These are phyloP conservation scores for Sericinus montela DNA, from an alignment of 2,888 invertebrate species.

Conservation along the genomic window DNA sequence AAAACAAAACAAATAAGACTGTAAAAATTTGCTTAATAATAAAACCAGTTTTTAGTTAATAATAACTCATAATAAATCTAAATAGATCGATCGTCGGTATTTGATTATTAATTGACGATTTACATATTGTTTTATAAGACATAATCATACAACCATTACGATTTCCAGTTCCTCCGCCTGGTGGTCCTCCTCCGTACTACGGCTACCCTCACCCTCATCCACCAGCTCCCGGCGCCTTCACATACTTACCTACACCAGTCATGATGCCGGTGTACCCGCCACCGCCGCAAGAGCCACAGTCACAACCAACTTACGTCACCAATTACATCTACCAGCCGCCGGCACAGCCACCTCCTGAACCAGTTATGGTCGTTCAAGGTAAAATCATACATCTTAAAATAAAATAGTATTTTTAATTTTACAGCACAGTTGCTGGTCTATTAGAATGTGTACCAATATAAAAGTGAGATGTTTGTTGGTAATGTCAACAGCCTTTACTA, in stretches of 20 bases:
- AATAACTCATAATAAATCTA: too few species aligned
- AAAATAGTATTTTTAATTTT: too few species aligned
- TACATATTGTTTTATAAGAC: too few species aligned
- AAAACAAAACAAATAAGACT: too few species aligned
- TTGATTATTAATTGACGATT: too few species aligned
- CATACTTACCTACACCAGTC: constrained; percentile 57
- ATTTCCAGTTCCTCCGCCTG: constrained; percentile 43
- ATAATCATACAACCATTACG: background rate
- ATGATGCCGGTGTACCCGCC: constrained; percentile 58
- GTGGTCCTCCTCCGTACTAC: constrained; percentile 36
- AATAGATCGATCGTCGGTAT: too few species aligned
- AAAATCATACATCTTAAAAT: constrained; percentile 1
- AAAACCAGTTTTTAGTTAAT: too few species aligned
- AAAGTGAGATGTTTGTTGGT: too few species aligned
- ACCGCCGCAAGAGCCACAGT: constrained; percentile 26
- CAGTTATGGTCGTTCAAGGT: constrained; percentile 37
- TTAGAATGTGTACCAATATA: too few species aligned
- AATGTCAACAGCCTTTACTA: too few species aligned
- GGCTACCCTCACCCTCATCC: constrained; percentile 34
- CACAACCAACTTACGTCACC: constrained; percentile 48
- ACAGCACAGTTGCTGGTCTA: too few species aligned
- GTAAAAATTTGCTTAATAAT: too few species aligned
- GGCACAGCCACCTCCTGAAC: constrained; percentile 32
- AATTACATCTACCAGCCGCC: constrained; percentile 53
- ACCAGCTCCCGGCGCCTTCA: constrained; percentile 32